Evolutionary conservation across 1,140 invertebrate genomes (phyloP).

Genomic region (Aphaenogaster rudis): DNA sequence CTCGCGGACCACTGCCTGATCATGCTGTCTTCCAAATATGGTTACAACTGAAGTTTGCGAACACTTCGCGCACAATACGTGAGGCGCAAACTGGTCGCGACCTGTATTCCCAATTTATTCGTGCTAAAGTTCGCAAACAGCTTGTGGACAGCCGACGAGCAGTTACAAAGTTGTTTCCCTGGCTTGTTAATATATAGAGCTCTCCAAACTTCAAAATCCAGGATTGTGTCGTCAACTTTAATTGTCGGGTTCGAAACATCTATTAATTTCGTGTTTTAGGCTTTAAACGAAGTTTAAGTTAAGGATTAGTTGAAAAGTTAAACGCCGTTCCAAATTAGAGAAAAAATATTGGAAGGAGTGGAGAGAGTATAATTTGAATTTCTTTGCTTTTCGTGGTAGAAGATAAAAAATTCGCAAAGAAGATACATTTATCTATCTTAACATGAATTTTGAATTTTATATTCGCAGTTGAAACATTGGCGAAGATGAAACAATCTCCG

Average conservation of each 20-base stretch:
- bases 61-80: slow-evolving; percentile 44
- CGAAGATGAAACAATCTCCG: slow-evolving; percentile 52
- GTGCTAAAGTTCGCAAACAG: slow-evolving; percentile 55
- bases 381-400: neutral
- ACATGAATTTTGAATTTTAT: slow-evolving; percentile 44
- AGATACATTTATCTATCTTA: neutral
- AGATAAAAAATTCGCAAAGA: neutral
- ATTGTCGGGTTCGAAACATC: slow-evolving; percentile 13
- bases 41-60: slow-evolving; percentile 36
- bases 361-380: neutral
- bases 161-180: slow-evolving; percentile 53
- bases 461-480: slow-evolving; percentile 34
- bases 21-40: slow-evolving; percentile 46
- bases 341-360: neutral
- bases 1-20: slow-evolving; percentile 31
- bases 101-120: slow-evolving; percentile 59
- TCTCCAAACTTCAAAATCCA: slow-evolving; percentile 37
- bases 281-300: neutral
- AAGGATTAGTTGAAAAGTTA: neutral
- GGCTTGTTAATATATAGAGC: slow-evolving; percentile 45
- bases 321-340: neutral
- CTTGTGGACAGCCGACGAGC: slow-evolving; percentile 47
- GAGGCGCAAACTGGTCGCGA: slow-evolving; percentile 47
- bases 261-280: slow-evolving; percentile 25
- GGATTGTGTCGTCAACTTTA: slow-evolving; percentile 15